Conservation (phyloP, 2,797 vertebrate genomes). For the Cottoperca gobio region DNA sequence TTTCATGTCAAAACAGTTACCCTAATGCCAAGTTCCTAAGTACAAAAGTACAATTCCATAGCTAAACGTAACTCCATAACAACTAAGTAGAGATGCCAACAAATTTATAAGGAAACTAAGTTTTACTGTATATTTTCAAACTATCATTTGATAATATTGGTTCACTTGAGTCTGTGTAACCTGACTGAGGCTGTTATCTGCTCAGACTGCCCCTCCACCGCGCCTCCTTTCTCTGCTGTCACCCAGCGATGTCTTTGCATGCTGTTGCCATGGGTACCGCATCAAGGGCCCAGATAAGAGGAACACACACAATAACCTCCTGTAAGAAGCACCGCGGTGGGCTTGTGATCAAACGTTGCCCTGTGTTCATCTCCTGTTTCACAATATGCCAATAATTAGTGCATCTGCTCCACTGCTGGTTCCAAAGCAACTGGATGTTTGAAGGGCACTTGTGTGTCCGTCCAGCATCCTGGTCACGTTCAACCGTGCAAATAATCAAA, state of each 20-base stretch:
- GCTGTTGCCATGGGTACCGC: constrained; percentile 78
- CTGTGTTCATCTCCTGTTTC: constrained; percentile 57
- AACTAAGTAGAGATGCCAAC: neutral
- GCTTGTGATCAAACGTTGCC: constrained; percentile 76
- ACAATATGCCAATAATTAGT: constrained; percentile 70
- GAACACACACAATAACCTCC: constrained; percentile 74
- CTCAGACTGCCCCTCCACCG: constrained; percentile 17
- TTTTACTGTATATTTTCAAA: neutral
- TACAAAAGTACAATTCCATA: neutral
- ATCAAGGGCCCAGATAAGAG: constrained; percentile 85
- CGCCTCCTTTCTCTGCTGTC: constrained; percentile 27
- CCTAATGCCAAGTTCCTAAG: neutral
- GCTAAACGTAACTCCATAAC: neutral
- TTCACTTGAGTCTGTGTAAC: neutral
- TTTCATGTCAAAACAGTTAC: neutral
- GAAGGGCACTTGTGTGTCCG: constrained; percentile 44
- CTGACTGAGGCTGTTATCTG: constrained; percentile 14
- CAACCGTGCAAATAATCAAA: constrained; percentile 16
- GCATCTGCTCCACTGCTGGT: constrained; percentile 41
- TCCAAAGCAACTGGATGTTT: constrained; percentile 49
- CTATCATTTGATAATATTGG: neutral
- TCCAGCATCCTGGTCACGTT: constrained; percentile 20
- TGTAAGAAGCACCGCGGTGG: constrained; percentile 69
- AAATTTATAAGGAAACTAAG: neutral
- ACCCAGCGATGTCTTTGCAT: constrained; percentile 48